Base-by-base conservation (phyloP, 2,888 invertebrate species). In the Drosophila prolongata region DNA sequence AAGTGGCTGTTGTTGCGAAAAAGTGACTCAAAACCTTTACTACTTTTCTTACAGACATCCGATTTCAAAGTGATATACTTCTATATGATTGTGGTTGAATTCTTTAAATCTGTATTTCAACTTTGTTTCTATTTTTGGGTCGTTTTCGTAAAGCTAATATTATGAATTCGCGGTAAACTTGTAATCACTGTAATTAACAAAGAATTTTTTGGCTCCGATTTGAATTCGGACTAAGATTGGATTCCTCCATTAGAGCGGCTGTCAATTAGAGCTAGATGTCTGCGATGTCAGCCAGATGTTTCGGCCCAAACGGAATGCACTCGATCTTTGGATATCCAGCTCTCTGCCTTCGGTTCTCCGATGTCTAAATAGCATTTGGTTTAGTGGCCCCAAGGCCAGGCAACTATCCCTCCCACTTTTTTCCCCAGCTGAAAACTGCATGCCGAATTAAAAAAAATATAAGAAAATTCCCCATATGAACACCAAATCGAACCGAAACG, bases 301-400 rank as follows among this genome's bases (percentile, higher is more conserved):
- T 34, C 11, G 56, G 34, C 58, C 58, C 58, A n/a, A 40, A 2
- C 40, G 58, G 55, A 55, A 55, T 58, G 47, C 62, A 47, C 46
- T 60, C 61, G 11, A 47, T 46, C 38, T 47, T 30, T 10, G 34
- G n/a, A 2, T 16, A 6, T 24, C 34, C 56, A 19, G 40, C 24
- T 35, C 55, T 19, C 46, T n/a, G 10, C 9, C 13, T 14, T 13
- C 6, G 30, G 19, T 13, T 42, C 1, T 16, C 35, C 16, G 24
- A 61, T 49, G 62, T 64, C 62, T 64, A 64, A 64, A 61, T 64
- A 64, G 62, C 62, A 64, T 64, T 61, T 42, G 62, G n/a, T 34
- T 61, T 49, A 35, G 42, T 62, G 35, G 42, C 49, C 61, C 62
- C 62, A 64, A 64, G 49, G 62, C 62, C 62, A 43, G 62, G 27